These are phyloP conservation scores for Nestor notabilis DNA, from an alignment of 2,113 vertebrate species.

Conservation along the genomic window DNA sequence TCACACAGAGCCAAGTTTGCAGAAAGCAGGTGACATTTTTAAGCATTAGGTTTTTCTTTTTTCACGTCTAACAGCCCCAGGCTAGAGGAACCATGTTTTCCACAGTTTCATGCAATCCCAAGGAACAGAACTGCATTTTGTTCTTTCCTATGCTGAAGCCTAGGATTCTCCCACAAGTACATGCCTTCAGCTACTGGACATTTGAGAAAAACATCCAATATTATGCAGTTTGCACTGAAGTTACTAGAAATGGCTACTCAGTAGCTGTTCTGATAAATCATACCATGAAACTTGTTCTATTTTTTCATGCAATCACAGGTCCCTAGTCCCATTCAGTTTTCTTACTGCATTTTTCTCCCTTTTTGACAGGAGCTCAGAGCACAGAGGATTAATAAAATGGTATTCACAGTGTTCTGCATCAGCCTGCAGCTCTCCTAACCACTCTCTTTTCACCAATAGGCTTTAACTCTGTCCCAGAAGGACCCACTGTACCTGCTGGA, in stretches of 20 bases:
- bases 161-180: neutral
- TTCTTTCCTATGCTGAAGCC: neutral
- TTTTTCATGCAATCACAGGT: neutral
- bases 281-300: neutral
- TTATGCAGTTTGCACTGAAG: neutral
- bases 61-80: neutral
- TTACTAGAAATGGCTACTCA: neutral
- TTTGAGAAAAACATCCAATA: neutral
- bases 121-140: neutral
- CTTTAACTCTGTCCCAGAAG: neutral
- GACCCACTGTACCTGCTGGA: neutral
- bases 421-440: neutral
- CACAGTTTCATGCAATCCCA: neutral
- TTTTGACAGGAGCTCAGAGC: neutral
- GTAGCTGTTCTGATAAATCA: neutral
- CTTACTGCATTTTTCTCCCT: neutral
- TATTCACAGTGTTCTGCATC: neutral
- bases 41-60: neutral
- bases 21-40: neutral
- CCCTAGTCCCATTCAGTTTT: neutral
- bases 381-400: neutral
- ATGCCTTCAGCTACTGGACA: neutral
- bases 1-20: neutral
- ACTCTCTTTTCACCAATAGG: neutral
- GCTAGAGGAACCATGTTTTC: neutral